A percentile compares a stretch with the other conserved stretches of the same genome.
Evolutionary conservation across 2,113 vertebrate species (phyloP).

Genomic region (Podocnemis expansa): DNA sequence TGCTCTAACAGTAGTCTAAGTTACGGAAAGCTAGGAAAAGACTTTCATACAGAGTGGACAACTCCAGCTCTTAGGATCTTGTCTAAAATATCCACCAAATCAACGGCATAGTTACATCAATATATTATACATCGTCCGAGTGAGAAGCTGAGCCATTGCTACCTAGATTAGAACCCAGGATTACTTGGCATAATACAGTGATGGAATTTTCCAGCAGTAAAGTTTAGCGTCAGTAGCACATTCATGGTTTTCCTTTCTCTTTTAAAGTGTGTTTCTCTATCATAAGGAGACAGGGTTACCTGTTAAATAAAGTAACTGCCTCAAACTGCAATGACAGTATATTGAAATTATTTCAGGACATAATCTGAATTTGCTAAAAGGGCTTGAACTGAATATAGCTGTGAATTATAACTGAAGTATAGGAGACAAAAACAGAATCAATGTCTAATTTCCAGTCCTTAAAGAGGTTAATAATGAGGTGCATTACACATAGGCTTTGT

Average conservation of each 20-base stretch:
- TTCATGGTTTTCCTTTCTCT: background rate
- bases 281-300: background rate
- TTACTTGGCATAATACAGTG: background rate
- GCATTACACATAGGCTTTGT: background rate
- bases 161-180: background rate
- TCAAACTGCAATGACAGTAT: background rate
- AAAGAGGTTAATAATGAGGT: background rate
- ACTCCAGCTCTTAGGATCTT: background rate
- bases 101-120: background rate
- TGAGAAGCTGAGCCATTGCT: background rate
- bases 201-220: background rate
- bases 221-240: background rate
- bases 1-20: background rate
- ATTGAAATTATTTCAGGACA: background rate
- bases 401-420: background rate
- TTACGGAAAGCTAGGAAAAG: background rate
- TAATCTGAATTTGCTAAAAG: background rate
- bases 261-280: background rate
- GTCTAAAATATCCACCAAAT: background rate
- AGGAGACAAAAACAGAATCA: slow-evolving; percentile 23
- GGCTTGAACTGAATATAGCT: background rate
- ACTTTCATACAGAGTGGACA: background rate
- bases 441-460: background rate
- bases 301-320: background rate
- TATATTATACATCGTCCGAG: background rate